Percentiles rank a stretch among this genome's conserved stretches.
phyloP scores from a whole-genome alignment of 2,113 vertebrate species.

The Phalacrocorax brasilianus region DNA sequence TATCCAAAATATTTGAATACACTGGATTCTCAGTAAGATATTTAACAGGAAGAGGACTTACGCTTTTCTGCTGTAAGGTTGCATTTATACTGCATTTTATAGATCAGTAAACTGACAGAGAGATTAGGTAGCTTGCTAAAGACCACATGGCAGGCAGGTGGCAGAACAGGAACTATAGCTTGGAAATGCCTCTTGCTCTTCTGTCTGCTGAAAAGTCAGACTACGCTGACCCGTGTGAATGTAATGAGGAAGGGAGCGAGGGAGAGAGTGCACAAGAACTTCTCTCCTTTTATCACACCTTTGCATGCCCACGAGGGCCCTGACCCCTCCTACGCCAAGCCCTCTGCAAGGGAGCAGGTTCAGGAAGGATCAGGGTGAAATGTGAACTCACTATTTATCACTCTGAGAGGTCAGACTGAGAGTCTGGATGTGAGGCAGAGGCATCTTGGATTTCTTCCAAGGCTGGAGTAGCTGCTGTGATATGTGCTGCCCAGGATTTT shows the following conservation, averaged over 20 bases:
- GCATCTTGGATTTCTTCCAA: constrained; percentile 56
- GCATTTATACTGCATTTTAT: neutral
- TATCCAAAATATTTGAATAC: neutral
- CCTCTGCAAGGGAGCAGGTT: constrained; percentile 55
- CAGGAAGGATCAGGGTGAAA: constrained; percentile 53
- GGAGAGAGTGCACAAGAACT: constrained; percentile 40
- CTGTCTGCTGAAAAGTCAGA: constrained; percentile 45
- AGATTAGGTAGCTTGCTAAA: neutral
- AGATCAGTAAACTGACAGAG: neutral
- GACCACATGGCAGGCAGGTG: constrained; percentile 31
- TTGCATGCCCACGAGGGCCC: constrained; percentile 19
- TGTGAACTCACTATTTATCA: constrained; percentile 55
- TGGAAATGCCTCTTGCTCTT: constrained; percentile 35
- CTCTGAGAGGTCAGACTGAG: constrained; percentile 45
- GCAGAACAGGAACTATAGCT: neutral
- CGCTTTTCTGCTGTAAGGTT: neutral
- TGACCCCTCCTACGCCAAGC: constrained; percentile 17
- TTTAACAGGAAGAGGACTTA: neutral
- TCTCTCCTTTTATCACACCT: constrained; percentile 65
- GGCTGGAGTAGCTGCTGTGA: constrained; percentile 32
- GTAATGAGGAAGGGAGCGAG: constrained; percentile 46
- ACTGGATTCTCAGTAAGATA: neutral
- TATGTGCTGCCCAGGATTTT: constrained; percentile 42
- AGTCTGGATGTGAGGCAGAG: constrained; percentile 46
- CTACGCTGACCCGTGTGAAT: neutral